phyloP scores from a whole-genome alignment of 1,140 invertebrate genomes.

The Nephila pilipes region DNA sequence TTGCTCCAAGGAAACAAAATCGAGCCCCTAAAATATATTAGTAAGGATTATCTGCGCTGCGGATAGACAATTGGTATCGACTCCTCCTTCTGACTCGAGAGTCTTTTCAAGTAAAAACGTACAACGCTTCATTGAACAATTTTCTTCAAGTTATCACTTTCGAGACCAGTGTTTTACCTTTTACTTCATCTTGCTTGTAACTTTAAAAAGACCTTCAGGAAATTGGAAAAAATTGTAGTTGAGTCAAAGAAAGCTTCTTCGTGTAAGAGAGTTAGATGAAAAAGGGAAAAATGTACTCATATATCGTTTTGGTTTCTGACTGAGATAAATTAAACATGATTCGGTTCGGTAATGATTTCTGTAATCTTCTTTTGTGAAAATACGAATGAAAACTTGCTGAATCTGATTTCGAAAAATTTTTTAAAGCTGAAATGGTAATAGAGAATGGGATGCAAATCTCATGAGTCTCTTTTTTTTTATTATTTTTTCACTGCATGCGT shows the following conservation, averaged over 20 bases:
- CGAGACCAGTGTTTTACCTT: conserved; percentile 1
- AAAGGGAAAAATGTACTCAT: not conserved
- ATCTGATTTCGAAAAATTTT: too few species aligned
- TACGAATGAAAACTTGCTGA: not conserved
- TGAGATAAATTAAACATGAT: conserved; percentile 51
- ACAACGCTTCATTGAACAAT: conserved; percentile 68
- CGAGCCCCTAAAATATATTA: conserved; percentile 53
- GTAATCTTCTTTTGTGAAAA: conserved; percentile 23
- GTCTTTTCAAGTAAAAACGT: conserved; percentile 69
- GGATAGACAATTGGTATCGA: conserved; percentile 53
- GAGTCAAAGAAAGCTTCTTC: conserved; percentile 22
- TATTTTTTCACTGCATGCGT: too few species aligned
- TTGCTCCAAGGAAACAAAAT: conserved; percentile 53
- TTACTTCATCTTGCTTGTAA: not conserved
- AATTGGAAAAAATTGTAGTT: conserved; percentile 64
- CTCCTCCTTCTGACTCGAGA: conserved; percentile 38
- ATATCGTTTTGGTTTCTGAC: conserved; percentile 23
- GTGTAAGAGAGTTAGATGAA: not conserved
- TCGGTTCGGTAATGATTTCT: not conserved
- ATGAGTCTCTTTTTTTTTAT: too few species aligned
- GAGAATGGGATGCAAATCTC: too few species aligned
- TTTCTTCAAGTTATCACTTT: conserved; percentile 67
- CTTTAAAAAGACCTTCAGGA: conserved; percentile 20
- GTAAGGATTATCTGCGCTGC: conserved; percentile 47
- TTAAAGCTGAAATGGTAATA: too few species aligned